A percentile compares a stretch with the other conserved stretches of the same genome.
These are phyloP conservation scores for Genyomyrus donnyi DNA, from an alignment of 2,113 vertebrate species.

Conservation along the genomic window DNA sequence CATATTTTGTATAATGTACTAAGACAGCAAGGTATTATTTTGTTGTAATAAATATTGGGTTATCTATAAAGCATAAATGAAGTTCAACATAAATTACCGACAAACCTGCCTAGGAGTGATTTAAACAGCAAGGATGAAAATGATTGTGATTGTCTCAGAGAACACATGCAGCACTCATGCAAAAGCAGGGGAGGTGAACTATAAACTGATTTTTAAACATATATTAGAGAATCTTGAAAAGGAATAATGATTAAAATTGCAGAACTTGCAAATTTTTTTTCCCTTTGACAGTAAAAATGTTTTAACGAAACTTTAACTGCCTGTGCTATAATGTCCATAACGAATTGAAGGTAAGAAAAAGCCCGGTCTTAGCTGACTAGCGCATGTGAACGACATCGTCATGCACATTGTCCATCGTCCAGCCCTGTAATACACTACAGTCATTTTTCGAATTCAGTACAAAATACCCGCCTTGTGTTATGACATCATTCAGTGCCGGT, in stretches of 20 bases:
- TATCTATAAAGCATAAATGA: neutral
- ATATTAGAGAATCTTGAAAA: neutral
- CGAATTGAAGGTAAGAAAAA: too few relatives aligned
- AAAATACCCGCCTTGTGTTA: too few relatives aligned
- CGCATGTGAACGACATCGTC: too few relatives aligned
- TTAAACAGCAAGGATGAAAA: neutral
- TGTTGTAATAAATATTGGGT: neutral
- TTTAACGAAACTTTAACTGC: too few relatives aligned
- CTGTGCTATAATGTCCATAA: too few relatives aligned
- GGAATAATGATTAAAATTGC: neutral
- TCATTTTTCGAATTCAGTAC: too few relatives aligned
- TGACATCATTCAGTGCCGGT: too few relatives aligned
- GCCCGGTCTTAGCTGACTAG: too few relatives aligned
- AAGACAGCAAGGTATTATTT: neutral
- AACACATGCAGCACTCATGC: neutral
- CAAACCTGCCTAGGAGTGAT: neutral
- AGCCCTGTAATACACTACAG: too few relatives aligned
- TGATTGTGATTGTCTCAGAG: neutral
- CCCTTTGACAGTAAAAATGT: too few relatives aligned
- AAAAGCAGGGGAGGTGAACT: neutral
- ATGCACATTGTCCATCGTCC: too few relatives aligned
- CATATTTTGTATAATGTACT: neutral
- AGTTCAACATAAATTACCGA: neutral
- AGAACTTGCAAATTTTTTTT: too few relatives aligned
- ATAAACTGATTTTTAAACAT: neutral